phyloP scores from a whole-genome alignment of 2,888 invertebrate genomes.

The Apodemia zela region DNA sequence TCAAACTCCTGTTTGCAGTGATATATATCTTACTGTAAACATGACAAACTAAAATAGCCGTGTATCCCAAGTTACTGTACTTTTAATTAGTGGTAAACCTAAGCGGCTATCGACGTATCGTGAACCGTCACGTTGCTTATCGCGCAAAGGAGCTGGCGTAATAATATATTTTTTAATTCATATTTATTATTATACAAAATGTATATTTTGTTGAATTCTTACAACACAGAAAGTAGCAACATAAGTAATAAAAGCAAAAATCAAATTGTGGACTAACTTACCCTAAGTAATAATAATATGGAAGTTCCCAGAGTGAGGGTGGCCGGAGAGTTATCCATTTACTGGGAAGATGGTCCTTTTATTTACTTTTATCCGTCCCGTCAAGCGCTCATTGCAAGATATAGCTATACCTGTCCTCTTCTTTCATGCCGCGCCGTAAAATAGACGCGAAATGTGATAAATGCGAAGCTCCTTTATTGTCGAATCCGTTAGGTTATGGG shows the following conservation, averaged over 20 bases:
- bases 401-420: slow-evolving; percentile 58
- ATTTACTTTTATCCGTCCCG: slow-evolving; percentile 68
- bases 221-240: slow-evolving; percentile 17
- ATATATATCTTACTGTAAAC: too few species aligned
- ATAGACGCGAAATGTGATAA: slow-evolving; percentile 80
- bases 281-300: slow-evolving; percentile 38
- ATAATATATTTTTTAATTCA: too few species aligned
- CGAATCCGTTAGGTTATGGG: slow-evolving; percentile 66
- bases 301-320: slow-evolving; percentile 63
- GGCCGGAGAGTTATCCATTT: slow-evolving; percentile 70
- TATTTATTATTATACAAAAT: too few species aligned
- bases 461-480: slow-evolving; percentile 78
- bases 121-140: too few species aligned
- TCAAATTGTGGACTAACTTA: slow-evolving; percentile 37
- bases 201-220: too few species aligned
- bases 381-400: slow-evolving; percentile 61
- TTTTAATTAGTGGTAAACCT: too few species aligned
- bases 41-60: too few species aligned
- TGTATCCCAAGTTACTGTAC: too few species aligned
- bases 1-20: too few species aligned
- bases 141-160: too few species aligned
- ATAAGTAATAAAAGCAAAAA: slow-evolving; percentile 25
- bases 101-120: too few species aligned
- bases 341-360: slow-evolving; percentile 69
- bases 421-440: slow-evolving; percentile 74